Conservation (phyloP, 1,140 invertebrate genomes). For the Heliconius eleuchia region DNA sequence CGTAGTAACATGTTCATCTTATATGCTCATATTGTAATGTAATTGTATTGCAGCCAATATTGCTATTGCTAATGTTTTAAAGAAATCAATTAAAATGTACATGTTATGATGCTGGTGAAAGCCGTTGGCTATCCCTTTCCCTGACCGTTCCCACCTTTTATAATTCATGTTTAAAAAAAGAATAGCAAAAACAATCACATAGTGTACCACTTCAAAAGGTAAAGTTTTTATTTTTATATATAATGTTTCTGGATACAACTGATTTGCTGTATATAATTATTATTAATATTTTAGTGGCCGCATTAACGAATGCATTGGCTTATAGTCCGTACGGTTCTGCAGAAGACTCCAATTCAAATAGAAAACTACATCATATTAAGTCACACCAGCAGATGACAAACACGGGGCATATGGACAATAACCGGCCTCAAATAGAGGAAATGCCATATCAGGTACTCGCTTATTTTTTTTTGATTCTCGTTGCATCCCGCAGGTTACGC, state of each 20-base stretch:
- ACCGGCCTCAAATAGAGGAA: constrained; percentile 74
- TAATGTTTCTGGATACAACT: neutral
- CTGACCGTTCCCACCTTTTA: constrained; percentile 44
- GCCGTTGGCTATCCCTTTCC: constrained; percentile 55
- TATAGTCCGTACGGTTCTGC: constrained; percentile 73
- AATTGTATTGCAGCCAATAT: constrained; percentile 26
- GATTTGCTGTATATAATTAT: neutral
- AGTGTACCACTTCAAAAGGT: neutral
- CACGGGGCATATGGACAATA: constrained; percentile 64
- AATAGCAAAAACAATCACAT: constrained; percentile 9
- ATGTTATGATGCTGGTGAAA: constrained; percentile 74
- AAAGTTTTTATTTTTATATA: neutral
- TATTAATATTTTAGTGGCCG: constrained; percentile 63
- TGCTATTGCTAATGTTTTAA: constrained; percentile 3
- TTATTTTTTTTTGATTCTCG: neutral
- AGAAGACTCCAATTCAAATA: constrained; percentile 67
- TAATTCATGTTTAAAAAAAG: constrained; percentile 14
- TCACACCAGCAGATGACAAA: constrained; percentile 75
- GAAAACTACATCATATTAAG: constrained; percentile 80
- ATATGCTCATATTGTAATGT: constrained; percentile 36
- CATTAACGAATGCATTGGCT: constrained; percentile 80
- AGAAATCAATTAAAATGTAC: constrained; percentile 50
- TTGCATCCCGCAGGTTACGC: neutral
- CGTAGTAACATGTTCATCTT: constrained; percentile 78
- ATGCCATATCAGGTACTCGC: constrained; percentile 81